These are phyloP conservation scores for Astreopora myriophthalma DNA, from an alignment of 64 coral and sea anemone species.

Conservation along the genomic window DNA sequence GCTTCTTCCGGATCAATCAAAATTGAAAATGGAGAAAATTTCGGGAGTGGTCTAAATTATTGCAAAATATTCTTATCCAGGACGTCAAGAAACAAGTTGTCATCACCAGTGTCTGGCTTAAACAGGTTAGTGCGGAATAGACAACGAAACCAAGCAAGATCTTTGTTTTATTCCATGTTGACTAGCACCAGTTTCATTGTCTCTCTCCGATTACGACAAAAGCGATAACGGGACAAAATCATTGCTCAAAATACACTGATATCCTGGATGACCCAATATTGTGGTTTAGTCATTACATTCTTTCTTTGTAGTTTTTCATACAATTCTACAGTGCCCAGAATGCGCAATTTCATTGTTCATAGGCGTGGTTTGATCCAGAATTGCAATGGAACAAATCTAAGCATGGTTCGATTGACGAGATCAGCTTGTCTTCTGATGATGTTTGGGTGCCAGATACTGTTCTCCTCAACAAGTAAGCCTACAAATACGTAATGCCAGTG, in stretches of 20 bases:
- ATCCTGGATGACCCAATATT: too few species aligned
- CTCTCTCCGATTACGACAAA: too few species aligned
- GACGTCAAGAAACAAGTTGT: constrained; percentile 76
- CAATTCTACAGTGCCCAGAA: too few species aligned
- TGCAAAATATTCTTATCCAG: background rate
- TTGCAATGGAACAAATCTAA: constrained; percentile 73
- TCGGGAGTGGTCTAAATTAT: background rate
- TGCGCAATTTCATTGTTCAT: background rate
- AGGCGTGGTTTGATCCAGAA: constrained; percentile 78
- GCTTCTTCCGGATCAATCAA: too few species aligned
- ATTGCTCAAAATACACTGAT: too few species aligned
- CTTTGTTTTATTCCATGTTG: too few species aligned
- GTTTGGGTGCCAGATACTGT: constrained; percentile 94
- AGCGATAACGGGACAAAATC: too few species aligned
- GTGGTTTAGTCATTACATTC: too few species aligned
- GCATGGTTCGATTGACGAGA: constrained; percentile 68
- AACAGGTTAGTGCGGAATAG: constrained; percentile 49
- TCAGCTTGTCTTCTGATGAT: constrained; percentile 63
- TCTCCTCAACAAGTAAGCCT: constrained; percentile 74
- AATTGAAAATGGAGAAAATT: background rate
- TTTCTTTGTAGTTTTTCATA: too few species aligned
- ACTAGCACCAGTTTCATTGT: too few species aligned
- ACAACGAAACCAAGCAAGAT: too few species aligned
- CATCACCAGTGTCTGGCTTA: constrained; percentile 82
- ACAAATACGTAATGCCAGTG: too few species aligned